Base-by-base conservation (phyloP, 2,797 vertebrate species). In the Mastacembelus armatus region DNA sequence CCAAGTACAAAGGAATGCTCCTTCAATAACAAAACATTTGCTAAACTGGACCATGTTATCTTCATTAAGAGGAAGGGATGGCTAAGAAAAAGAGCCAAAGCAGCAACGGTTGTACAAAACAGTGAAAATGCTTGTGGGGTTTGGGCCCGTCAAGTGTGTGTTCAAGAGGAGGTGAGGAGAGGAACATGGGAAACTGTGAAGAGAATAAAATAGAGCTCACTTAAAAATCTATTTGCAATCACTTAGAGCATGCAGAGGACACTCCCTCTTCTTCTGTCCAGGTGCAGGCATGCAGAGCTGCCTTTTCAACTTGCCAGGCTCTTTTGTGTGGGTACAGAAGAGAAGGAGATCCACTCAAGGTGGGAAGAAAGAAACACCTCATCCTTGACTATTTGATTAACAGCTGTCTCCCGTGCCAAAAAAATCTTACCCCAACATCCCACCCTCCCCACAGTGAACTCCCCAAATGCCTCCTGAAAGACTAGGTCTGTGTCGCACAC, bases 341-440 rank as follows among this genome's bases (percentile, higher is more conserved):
- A 83, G 80, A 59, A 66, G 60, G 77, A 76, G 74, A 83, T 89
- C 85, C 76, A 84, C 86, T 88, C 77, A 78, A 82, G 78, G 74
- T 64, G 58, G 78, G 61, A 81, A 88, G 81, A 89, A 84, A 91
- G 80, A 91, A 92, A 85, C 84, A 89, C 87, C 88, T 92, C 91
- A 92, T 91, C 89, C 87, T 85, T 91, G 90, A 92, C 89, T 81
- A 88, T 91, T 93, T 93, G 91, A 95, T 94, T 93, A 93, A 93
- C 90, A 92, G 86, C 82, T 89, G 89, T 92, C 89, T 85, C 84
- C 90, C 30, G 62, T 78, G 86, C 86, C 86, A 90, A 78, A 88
- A 79, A 77, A 77, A 49, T 57, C 44, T 26, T 16, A 40, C 61
- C 76, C 71, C 62, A 68, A 51, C 78, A 62, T 45, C 58, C 54